Base-by-base conservation (phyloP, 2,113 vertebrate species). In the Otis tarda region DNA sequence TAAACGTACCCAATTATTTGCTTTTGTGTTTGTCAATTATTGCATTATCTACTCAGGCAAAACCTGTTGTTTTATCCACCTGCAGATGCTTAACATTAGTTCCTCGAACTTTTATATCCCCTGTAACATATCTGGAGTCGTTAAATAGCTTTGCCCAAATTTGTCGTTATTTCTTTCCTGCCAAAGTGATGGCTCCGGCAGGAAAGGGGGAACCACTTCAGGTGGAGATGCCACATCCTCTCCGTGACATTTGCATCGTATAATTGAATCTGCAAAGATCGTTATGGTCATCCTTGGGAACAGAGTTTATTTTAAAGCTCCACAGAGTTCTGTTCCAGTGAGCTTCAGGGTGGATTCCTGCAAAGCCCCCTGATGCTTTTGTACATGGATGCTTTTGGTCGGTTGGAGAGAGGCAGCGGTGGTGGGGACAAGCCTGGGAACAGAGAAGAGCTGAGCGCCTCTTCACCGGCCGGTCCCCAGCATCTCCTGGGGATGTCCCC, bases 1-100 rank as follows among this genome's bases (percentile, higher is more conserved):
- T 92, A 86, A 95, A 90, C 7, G 23, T 60, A 45, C 49, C 80
- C 61, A 33, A 8, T 87, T 52, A 41, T 53, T 78, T 90, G 65
- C 67, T 92, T 92, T 91, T 70, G 35, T 77, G 67, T 93, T 83
- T 3, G 16, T 75, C 86, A 83, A 80, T 94, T 69, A 70, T 10
- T 95, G 84, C 25, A 17, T 94, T 93, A 74, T 63, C 75, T 85
- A 60, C 77, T 74, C 7, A 1, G 41, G 35, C 68, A 89, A 85
- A 96, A 64, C 57, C 73, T 90, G 76, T 78, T 2, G 7, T n/a
- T 90, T 69, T 53, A 68, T 74, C 90, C 30, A 8, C 83, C 45
- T 10, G 5, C 24, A 53, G 83, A 65, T 89, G 83, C 89, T 90
- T 77, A 13, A 25, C 2, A 9, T 83, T 75, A 92, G 92, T 93